Base-by-base conservation (phyloP, 2,113 vertebrate genomes). In the Epinephelus fuscoguttatus region DNA sequence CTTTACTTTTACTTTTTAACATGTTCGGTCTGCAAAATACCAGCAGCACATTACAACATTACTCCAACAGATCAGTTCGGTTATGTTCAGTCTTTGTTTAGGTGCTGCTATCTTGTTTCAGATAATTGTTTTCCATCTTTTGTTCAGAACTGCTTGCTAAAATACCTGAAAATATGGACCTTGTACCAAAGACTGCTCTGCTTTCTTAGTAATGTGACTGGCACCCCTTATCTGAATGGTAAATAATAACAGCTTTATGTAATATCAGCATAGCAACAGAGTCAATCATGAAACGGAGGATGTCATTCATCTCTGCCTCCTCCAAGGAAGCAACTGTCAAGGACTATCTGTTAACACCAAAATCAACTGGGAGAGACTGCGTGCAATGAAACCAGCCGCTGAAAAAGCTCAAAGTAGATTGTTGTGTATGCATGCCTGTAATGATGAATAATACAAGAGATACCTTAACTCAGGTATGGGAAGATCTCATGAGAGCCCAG, bases 401-500 rank as follows among this genome's bases (percentile, higher is more conserved):
- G n/a, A 60, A 40, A 47, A 17, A 74, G 53, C 61, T 59, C 25
- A 27, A 9, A 74, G 70, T 74, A 67, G 75, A 80, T 73, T 40
- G 42, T 60, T 69, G 45, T 70, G 75, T 78, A 78, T 70, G 2
- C 19, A 47, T 33, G 18, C 63, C 7, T 56, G 3, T 77, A 23
- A 50, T 59, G n/a, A 73, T 81, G 6, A 67, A 66, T 73, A 73
- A 59, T 59, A 27, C 11, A 73, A 17, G 8, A 66, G 10, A 11
- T 33, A 72, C 59, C 59, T 56, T 30, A 30, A 33, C 23, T 19
- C 52, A 37, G 42, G 53, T 52, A 68, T 27, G 6, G 4, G 42
- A 10, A 49, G 18, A 33, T 66, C 50, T 72, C n/a, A 70, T 19
- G 2, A 33, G 68, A 62, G 57, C 23, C 57, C 45, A 53, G 18